phyloP scores from a whole-genome alignment of 2,888 invertebrate species.

The Agonopterix alstromeriana region DNA sequence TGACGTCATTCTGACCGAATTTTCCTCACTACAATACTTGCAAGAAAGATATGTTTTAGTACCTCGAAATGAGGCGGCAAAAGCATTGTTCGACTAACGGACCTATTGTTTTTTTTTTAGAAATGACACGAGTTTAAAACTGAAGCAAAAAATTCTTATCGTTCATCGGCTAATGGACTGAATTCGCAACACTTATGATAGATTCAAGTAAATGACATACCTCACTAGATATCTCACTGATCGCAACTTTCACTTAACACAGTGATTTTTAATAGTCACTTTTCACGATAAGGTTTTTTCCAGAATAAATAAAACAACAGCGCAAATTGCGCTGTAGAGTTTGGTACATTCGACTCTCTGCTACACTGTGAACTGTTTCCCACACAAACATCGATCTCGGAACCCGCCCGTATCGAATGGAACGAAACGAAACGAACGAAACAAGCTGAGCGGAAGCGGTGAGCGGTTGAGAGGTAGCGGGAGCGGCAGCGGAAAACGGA shows the following conservation, averaged over 20 bases:
- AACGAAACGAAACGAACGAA: slow-evolving; percentile 17
- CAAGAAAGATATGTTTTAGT: slow-evolving; percentile 2
- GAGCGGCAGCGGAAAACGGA: no score
- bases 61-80: no score
- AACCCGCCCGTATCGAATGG: slow-evolving; percentile 34
- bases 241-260: slow-evolving; percentile 9
- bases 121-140: no score
- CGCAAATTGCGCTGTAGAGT: slow-evolving; percentile 42
- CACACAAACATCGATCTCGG: slow-evolving; percentile 48
- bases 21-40: slow-evolving; percentile 22
- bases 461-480: no score
- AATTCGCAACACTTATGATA: no score
- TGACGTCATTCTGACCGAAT: slow-evolving; percentile 70
- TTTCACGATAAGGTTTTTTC: neutral
- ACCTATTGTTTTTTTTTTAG: no score
- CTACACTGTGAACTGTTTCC: slow-evolving; percentile 12
- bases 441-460: no score
- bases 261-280: neutral
- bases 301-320: slow-evolving; percentile 41
- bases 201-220: no score
- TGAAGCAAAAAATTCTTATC: no score
- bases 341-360: slow-evolving; percentile 49
- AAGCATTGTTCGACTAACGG: no score
- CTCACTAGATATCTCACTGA: no score
- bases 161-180: no score